Evolutionary conservation across 2,113 vertebrate genomes (phyloP).

Genomic region (Panthera leo): DNA sequence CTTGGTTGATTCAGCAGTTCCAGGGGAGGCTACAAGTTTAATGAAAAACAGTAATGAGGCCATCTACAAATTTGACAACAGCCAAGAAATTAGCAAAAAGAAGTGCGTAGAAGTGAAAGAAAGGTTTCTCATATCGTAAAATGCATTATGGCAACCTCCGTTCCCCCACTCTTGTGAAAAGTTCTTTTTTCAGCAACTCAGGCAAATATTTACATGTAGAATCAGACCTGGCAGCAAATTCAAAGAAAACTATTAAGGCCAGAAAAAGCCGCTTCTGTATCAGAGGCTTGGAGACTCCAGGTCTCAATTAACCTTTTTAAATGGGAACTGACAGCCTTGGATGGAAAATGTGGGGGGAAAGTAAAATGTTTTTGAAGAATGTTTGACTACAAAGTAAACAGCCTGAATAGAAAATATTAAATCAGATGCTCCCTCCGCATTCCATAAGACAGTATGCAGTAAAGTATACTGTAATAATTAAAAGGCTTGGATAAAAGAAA

Average conservation of each 20-base stretch:
- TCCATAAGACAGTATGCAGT: constrained; percentile 22
- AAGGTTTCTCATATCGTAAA: not conserved
- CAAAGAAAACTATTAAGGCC: constrained; percentile 62
- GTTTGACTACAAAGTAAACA: constrained; percentile 70
- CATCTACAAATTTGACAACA: not conserved
- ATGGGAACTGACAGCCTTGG: constrained; percentile 46
- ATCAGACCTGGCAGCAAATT: constrained; percentile 67
- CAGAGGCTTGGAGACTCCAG: constrained; percentile 16
- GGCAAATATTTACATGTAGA: constrained; percentile 69
- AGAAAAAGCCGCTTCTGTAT: constrained; percentile 60
- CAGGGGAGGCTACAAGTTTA: not conserved
- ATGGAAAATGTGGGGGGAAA: constrained; percentile 56
- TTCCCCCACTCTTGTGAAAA: not conserved
- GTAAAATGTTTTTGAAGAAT: constrained; percentile 59
- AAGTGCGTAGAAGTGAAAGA: not conserved
- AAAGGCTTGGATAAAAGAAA: constrained; percentile 39
- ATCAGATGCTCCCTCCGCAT: constrained; percentile 48
- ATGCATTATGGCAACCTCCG: not conserved
- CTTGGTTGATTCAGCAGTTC: not conserved
- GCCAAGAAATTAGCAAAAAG: constrained; percentile 27
- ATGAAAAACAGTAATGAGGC: constrained; percentile 24
- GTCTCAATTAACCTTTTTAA: constrained; percentile 70
- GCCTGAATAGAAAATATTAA: constrained; percentile 59
- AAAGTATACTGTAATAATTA: not conserved
- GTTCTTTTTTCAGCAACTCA: not conserved